These are phyloP conservation scores for Columbina picui DNA, from an alignment of 2,113 vertebrate genomes.

Conservation along the genomic window DNA sequence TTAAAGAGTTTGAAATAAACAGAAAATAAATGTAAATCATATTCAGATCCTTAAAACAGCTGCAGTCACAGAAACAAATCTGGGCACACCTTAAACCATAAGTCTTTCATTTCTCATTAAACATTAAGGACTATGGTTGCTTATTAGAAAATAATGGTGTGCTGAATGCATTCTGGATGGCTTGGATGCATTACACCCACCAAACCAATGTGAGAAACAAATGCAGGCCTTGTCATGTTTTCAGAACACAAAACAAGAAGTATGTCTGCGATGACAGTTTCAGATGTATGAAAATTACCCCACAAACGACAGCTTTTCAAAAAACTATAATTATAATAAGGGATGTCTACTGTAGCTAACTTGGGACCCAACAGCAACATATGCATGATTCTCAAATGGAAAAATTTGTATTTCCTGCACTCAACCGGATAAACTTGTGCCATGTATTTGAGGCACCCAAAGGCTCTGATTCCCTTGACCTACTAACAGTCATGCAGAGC, in stretches of 20 bases:
- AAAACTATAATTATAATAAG: background rate
- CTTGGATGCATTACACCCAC: background rate
- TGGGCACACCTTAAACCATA: background rate
- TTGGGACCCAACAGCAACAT: background rate
- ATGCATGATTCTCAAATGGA: background rate
- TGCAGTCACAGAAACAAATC: background rate
- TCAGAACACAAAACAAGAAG: background rate
- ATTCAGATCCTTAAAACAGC: background rate
- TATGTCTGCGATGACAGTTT: background rate
- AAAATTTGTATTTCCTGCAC: background rate
- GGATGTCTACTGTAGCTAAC: background rate
- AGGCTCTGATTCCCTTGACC: background rate
- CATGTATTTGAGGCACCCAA: background rate
- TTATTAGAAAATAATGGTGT: background rate
- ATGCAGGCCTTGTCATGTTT: background rate
- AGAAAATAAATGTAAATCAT: background rate
- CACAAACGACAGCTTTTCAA: background rate
- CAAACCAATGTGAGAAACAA: background rate
- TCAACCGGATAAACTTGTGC: background rate
- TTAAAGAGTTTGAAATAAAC: background rate
- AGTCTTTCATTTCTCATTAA: background rate
- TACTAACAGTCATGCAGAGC: conserved; percentile 1
- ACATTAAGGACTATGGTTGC: background rate
- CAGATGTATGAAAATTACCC: background rate
- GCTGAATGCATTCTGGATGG: background rate